These are phyloP conservation scores for Agrilus biguttatus DNA, from an alignment of 2,888 invertebrate genomes.

Conservation along the genomic window DNA sequence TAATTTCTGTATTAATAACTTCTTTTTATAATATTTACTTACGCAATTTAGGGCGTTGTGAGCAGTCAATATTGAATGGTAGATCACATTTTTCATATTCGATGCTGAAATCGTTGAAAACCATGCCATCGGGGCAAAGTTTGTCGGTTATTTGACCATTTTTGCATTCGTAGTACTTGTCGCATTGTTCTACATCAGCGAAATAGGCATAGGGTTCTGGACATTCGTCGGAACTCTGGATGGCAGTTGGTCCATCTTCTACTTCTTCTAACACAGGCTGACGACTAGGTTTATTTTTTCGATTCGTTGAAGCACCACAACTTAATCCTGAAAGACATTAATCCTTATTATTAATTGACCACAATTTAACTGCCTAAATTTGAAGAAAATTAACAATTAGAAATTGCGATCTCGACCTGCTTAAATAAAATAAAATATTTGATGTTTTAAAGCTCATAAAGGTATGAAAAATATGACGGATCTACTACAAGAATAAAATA, in stretches of 20 bases:
- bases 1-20: not conserved
- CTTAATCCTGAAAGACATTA: not conserved
- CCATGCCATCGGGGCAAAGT: constrained; percentile 78
- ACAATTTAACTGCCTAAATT: too few relatives aligned
- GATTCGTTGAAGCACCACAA: not conserved
- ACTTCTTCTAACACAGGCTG: constrained; percentile 22
- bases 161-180: constrained; percentile 74
- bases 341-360: too few relatives aligned
- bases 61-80: constrained; percentile 76
- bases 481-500: too few relatives aligned
- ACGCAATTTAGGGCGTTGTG: constrained; percentile 64
- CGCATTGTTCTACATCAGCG: constrained; percentile 74
- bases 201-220: constrained; percentile 74
- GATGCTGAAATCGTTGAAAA: constrained; percentile 74
- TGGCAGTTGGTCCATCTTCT: constrained; percentile 38
- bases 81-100: constrained; percentile 76
- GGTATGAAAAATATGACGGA: too few relatives aligned
- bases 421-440: too few relatives aligned
- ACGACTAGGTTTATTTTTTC: constrained; percentile 6
- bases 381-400: not conserved
- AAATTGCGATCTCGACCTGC: not conserved
- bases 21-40: constrained; percentile 32
- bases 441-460: too few relatives aligned
- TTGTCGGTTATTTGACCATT: constrained; percentile 62
- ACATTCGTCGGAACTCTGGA: constrained; percentile 39